phyloP scores from a whole-genome alignment of 2,113 vertebrate species.

The Takifugu bimaculatus region DNA sequence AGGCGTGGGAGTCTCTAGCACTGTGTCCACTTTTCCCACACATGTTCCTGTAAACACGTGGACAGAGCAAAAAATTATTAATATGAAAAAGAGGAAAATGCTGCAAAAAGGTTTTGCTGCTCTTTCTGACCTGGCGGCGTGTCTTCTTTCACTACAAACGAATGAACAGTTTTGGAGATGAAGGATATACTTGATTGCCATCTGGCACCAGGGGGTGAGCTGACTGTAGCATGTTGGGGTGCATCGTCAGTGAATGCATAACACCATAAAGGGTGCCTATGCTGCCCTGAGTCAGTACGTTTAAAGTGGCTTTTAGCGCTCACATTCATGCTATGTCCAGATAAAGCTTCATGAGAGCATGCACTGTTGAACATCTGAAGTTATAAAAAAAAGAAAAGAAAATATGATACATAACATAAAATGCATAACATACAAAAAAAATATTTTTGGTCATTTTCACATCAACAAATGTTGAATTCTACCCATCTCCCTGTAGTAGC shows the following conservation, averaged over 20 bases:
- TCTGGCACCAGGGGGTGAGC: conserved; percentile 41
- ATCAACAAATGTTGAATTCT: too few species aligned
- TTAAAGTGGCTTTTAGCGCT: conserved; percentile 27
- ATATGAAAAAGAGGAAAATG: neutral
- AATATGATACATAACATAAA: too few species aligned
- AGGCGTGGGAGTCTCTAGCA: conserved; percentile 35
- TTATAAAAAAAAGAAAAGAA: neutral
- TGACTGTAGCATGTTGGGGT: neutral
- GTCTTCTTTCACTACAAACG: conserved; percentile 74
- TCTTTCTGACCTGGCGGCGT: conserved; percentile 66
- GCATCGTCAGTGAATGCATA: conserved; percentile 16
- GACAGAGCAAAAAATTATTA: neutral
- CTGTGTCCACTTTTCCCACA: conserved; percentile 65
- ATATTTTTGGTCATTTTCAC: too few species aligned
- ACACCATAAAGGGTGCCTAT: conserved; percentile 32
- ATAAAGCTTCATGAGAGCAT: conserved; percentile 18
- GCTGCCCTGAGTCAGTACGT: conserved; percentile 28
- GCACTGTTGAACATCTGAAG: neutral
- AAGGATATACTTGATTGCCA: conserved; percentile 51
- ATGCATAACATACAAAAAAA: too few species aligned
- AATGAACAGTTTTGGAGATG: conserved; percentile 62
- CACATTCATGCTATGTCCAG: conserved; percentile 23
- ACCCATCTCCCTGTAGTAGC: too few species aligned
- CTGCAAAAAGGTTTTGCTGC: neutral
- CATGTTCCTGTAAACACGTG: conserved; percentile 67